Evolutionary conservation across 2,797 vertebrate species (phyloP).

Genomic region (Poecile montanus): DNA sequence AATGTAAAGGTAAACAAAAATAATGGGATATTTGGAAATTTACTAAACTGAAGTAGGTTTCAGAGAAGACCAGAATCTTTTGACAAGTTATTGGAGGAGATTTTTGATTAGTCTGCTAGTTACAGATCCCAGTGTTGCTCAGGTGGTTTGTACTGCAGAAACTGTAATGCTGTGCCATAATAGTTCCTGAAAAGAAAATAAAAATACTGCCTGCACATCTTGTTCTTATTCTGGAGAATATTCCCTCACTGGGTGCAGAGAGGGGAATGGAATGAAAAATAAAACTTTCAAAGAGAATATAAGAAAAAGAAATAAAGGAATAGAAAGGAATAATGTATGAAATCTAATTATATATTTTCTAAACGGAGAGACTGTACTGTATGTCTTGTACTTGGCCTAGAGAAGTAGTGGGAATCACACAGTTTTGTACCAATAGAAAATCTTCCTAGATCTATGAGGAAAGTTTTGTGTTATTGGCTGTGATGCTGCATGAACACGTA

Average conservation of each 20-base stretch:
- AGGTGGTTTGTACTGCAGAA: conserved; percentile 4
- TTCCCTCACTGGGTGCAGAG: not conserved
- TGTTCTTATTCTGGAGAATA: conserved; percentile 43
- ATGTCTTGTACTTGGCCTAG: not conserved
- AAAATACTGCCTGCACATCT: conserved; percentile 14
- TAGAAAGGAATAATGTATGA: not conserved
- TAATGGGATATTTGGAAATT: not conserved
- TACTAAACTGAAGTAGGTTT: not conserved
- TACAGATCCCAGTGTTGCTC: not conserved
- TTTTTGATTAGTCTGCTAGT: not conserved
- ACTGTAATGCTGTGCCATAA: not conserved
- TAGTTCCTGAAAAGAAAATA: conserved; percentile 21
- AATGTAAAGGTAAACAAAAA: not conserved
- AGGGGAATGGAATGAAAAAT: conserved; percentile 43
- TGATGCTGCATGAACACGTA: not conserved
- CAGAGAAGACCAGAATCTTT: not conserved
- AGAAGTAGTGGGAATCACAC: not conserved
- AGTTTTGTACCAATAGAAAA: not conserved
- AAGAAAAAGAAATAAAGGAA: not conserved
- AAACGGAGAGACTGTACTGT: not conserved
- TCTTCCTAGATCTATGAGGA: not conserved
- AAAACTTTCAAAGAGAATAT: conserved; percentile 1
- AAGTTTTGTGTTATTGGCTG: not conserved
- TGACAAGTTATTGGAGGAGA: not conserved
- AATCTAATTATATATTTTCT: not conserved